Evolutionary conservation across 2,888 invertebrate species (phyloP).

Genomic region (Zygaena filipendulae): DNA sequence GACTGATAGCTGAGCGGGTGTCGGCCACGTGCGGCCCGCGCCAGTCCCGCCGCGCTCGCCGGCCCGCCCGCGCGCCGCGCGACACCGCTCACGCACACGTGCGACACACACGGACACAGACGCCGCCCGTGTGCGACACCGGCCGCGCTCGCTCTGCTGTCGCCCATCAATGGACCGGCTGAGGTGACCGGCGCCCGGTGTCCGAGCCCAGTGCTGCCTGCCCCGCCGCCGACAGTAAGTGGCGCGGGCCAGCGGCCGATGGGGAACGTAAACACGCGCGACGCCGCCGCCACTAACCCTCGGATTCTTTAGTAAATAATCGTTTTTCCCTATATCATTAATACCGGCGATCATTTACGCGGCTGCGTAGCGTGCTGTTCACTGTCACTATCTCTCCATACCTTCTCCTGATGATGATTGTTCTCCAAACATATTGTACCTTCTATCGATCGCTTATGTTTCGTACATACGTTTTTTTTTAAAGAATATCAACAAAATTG

Average conservation of each 20-base stretch:
- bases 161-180: slow-evolving; percentile 50
- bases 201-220: slow-evolving; percentile 17
- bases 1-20: slow-evolving; percentile 49
- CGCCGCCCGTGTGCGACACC: slow-evolving; percentile 23
- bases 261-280: slow-evolving; percentile 9
- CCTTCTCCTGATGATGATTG: slow-evolving; percentile 31
- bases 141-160: slow-evolving; percentile 25
- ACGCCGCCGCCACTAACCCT: slow-evolving; percentile 14
- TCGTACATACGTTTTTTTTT: slow-evolving; percentile 16
- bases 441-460: slow-evolving; percentile 39
- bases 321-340: slow-evolving; percentile 35
- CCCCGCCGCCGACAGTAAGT: slow-evolving; percentile 26
- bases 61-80: slow-evolving; percentile 37
- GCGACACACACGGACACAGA: neutral
- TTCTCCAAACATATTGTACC: slow-evolving; percentile 11
- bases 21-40: slow-evolving; percentile 22
- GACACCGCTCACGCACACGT: slow-evolving; percentile 3
- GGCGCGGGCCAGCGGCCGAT: slow-evolving; percentile 14
- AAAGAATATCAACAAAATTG: slow-evolving; percentile 44
- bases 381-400: slow-evolving; percentile 38
- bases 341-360: slow-evolving; percentile 27
- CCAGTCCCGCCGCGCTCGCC: slow-evolving; percentile 47
- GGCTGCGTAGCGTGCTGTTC: slow-evolving; percentile 49
- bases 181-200: slow-evolving; percentile 43
- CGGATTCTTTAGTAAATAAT: slow-evolving; percentile 36